Evolutionary conservation across 2,113 vertebrate species (phyloP).

Genomic region (Gyps fulvus): DNA sequence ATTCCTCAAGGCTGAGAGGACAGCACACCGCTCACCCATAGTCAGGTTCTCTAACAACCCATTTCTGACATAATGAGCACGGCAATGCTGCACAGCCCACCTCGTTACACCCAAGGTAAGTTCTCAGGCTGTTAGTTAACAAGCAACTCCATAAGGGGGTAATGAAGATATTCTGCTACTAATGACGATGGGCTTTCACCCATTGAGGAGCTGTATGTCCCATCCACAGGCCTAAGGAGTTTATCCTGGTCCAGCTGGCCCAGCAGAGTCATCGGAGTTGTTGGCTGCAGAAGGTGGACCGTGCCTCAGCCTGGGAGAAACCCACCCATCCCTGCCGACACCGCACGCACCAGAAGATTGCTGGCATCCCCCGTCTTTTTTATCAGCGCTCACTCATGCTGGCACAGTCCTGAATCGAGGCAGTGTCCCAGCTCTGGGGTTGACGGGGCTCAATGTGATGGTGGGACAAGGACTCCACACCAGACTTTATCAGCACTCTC

Average conservation of each 20-base stretch:
- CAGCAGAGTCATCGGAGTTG: accelerated
- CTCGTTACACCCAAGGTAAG: neutral
- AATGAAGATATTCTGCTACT: neutral
- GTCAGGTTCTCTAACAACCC: accelerated
- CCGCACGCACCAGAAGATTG: accelerated
- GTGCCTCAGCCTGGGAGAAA: neutral
- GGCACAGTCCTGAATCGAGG: neutral
- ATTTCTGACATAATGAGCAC: accelerated
- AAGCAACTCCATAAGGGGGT: neutral
- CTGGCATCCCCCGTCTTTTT: neutral
- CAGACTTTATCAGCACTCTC: neutral
- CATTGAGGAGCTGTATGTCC: neutral
- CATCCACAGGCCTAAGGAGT: neutral
- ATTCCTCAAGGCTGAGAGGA: neutral
- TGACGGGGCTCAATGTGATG: accelerated
- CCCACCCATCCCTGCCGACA: neutral
- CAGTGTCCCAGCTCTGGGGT: neutral
- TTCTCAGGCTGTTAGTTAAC: neutral
- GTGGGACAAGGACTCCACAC: neutral
- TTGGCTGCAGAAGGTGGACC: neutral
- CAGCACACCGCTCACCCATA: accelerated
- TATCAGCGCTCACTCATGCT: neutral
- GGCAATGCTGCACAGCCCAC: neutral
- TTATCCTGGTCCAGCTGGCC: neutral
- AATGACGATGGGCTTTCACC: neutral